A percentile compares a stretch with the other conserved stretches of the same genome.
phyloP scores from a whole-genome alignment of 2,797 vertebrate genomes.

The Rhincodon typus region DNA sequence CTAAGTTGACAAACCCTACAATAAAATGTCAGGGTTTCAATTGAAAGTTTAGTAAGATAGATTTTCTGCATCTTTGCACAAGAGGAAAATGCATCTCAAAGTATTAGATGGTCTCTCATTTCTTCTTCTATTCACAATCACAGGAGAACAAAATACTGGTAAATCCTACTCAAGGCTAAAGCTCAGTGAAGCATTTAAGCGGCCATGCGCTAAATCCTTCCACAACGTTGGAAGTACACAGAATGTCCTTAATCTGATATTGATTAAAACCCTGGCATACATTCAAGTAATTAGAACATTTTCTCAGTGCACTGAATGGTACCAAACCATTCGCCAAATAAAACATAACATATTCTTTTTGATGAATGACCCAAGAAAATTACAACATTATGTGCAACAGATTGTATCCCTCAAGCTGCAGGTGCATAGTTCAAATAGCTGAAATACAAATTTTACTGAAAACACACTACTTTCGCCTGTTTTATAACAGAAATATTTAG shows the following conservation, averaged over 20 bases:
- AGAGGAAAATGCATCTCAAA: neutral
- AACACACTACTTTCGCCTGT: neutral
- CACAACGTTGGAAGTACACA: conserved; percentile 16
- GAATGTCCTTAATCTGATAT: conserved; percentile 35
- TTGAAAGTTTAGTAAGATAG: neutral
- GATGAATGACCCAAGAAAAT: conserved; percentile 7
- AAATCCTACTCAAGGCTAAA: conserved; percentile 52
- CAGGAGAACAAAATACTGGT: conserved; percentile 42
- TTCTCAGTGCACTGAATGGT: conserved; percentile 1
- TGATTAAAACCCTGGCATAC: conserved; percentile 36
- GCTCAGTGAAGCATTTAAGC: conserved; percentile 42
- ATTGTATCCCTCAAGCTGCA: neutral
- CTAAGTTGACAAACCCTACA: neutral
- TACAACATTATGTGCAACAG: neutral
- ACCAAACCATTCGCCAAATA: neutral
- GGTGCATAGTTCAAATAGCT: neutral
- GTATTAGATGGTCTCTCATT: neutral
- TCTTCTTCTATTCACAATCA: neutral
- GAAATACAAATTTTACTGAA: neutral
- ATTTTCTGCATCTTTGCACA: neutral
- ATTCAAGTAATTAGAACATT: conserved; percentile 36
- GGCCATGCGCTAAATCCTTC: conserved; percentile 27
- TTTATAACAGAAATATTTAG: neutral
- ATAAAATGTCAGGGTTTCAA: neutral
- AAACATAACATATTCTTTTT: neutral